Evolutionary conservation across 2,888 invertebrate genomes (phyloP).

Genomic region (Platynereis dumerilii): DNA sequence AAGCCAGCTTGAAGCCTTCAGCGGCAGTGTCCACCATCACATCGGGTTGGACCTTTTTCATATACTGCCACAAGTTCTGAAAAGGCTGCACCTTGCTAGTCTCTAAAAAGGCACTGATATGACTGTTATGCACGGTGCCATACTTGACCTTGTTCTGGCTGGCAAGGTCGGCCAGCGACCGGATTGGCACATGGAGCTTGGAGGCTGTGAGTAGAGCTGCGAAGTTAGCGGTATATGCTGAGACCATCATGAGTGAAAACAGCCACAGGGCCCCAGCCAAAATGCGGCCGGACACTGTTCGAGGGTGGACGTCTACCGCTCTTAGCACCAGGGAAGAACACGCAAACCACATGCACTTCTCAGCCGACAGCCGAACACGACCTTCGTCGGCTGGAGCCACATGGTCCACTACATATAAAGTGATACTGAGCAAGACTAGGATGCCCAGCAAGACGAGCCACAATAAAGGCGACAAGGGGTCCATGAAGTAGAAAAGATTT

Average conservation of each 20-base stretch:
- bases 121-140: conserved; percentile 58
- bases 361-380: conserved; percentile 30
- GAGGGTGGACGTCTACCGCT: conserved; percentile 67
- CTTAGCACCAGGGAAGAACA: conserved; percentile 66
- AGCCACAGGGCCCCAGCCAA: conserved; percentile 62
- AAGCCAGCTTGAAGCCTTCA: conserved; percentile 50
- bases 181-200: conserved; percentile 58
- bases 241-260: conserved; percentile 57
- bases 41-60: conserved; percentile 51
- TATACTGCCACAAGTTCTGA: conserved; percentile 57
- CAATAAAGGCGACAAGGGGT: conserved; percentile 52
- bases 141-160: conserved; percentile 57
- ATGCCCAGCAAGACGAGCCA: conserved; percentile 57
- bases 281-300: conserved; percentile 46
- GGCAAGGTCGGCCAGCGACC: conserved; percentile 55
- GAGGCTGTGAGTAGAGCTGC: conserved; percentile 59
- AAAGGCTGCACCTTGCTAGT: conserved; percentile 57
- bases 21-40: conserved; percentile 52
- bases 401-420: conserved; percentile 55
- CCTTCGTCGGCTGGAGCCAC: conserved; percentile 37
- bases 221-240: conserved; percentile 57
- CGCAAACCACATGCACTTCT: conserved; percentile 59
- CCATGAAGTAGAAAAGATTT: conserved; percentile 57
- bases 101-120: conserved; percentile 59
- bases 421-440: conserved; percentile 53